phyloP scores from a whole-genome alignment of 2,797 vertebrate genomes.

The Rhinophrynus dorsalis region DNA sequence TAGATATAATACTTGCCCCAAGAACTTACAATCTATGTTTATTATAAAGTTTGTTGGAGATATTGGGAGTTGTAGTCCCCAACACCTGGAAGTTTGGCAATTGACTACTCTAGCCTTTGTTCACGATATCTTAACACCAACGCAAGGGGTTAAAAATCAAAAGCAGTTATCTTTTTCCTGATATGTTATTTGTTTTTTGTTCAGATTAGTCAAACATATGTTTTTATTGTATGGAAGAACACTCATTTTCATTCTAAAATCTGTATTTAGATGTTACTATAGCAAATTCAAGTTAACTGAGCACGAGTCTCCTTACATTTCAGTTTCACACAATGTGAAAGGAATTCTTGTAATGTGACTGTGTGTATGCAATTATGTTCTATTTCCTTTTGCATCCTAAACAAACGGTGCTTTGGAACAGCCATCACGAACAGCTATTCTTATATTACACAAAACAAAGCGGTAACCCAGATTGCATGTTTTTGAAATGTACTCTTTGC shows the following conservation, averaged over 20 bases:
- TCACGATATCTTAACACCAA: too few relatives aligned
- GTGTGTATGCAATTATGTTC: constrained; percentile 46
- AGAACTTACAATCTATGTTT: too few relatives aligned
- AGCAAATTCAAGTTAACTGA: constrained; percentile 10
- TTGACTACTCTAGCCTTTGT: too few relatives aligned
- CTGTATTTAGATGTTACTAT: constrained; percentile 33
- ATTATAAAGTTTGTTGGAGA: too few relatives aligned
- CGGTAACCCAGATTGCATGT: constrained; percentile 42
- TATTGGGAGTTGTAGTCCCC: too few relatives aligned
- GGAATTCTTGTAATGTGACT: constrained; percentile 37
- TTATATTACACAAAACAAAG: constrained; percentile 46
- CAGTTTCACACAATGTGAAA: constrained; percentile 29
- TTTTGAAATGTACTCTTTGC: constrained; percentile 36
- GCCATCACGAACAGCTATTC: constrained; percentile 40
- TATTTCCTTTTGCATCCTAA: constrained; percentile 48
- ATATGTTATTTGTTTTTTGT: constrained; percentile 10
- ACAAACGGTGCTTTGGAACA: constrained; percentile 36
- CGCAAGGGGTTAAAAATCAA: too few relatives aligned
- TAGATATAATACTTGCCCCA: too few relatives aligned
- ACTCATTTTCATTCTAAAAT: constrained; percentile 23
- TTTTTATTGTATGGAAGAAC: constrained; percentile 21
- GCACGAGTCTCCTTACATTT: constrained; percentile 19
- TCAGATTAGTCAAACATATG: constrained; percentile 15
- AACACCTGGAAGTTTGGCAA: too few relatives aligned
- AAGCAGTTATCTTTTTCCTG: constrained; percentile 6